Conservation (phyloP, 30 jellyfish, hydroid and myxozoan species). For the Morbakka virulenta region DNA sequence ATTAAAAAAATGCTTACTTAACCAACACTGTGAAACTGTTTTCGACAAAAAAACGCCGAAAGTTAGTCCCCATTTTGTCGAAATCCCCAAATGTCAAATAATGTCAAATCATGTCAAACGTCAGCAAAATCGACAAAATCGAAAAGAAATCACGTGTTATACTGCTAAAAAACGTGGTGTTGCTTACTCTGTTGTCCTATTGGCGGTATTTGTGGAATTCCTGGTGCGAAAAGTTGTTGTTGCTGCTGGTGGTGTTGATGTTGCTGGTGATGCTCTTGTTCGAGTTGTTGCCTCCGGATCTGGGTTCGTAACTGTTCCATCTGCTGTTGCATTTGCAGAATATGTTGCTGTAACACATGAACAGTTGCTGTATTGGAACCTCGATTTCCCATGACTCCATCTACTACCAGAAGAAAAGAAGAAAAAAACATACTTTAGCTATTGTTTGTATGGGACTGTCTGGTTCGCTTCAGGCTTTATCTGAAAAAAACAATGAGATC, state of each 20-base stretch:
- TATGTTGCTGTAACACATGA: conserved; percentile 58
- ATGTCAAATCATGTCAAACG: too few relatives aligned
- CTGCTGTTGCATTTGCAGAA: conserved; percentile 59
- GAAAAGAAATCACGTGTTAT: too few relatives aligned
- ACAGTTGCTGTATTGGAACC: background rate
- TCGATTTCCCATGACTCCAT: background rate
- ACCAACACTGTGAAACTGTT: too few relatives aligned
- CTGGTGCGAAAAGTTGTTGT: conserved; percentile 15
- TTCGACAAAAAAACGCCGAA: too few relatives aligned
- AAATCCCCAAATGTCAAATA: too few relatives aligned
- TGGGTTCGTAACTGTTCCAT: conserved; percentile 33
- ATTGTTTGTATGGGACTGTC: too few relatives aligned
- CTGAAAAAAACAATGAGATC: too few relatives aligned
- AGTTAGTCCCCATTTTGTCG: too few relatives aligned
- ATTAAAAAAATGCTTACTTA: too few relatives aligned
- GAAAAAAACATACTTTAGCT: background rate
- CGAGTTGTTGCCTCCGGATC: background rate
- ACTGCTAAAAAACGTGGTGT: background rate
- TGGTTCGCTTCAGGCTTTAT: too few relatives aligned
- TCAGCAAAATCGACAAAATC: too few relatives aligned
- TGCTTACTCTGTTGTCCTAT: background rate
- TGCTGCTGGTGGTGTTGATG: conserved; percentile 48
- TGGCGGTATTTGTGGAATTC: background rate
- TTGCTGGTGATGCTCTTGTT: conserved; percentile 17
- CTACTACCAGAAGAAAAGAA: background rate